These are phyloP conservation scores for Paraescarpia echinospica DNA, from an alignment of 1,140 invertebrate genomes.

Conservation along the genomic window DNA sequence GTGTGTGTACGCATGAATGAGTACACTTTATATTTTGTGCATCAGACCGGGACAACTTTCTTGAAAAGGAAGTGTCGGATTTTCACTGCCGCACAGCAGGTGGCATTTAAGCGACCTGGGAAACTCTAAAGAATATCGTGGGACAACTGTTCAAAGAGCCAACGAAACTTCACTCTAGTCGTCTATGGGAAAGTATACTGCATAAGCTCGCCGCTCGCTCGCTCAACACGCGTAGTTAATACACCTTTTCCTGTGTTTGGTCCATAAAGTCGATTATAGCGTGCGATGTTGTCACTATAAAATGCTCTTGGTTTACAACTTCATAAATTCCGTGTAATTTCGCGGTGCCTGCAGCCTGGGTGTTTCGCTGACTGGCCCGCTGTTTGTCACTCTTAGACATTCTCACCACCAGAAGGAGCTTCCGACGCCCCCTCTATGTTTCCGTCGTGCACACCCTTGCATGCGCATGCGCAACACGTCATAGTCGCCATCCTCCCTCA, in stretches of 20 bases:
- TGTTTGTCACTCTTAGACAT: not conserved
- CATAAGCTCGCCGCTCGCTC: not conserved
- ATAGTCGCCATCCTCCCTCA: not conserved
- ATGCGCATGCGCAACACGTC: not conserved
- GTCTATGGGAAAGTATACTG: not conserved
- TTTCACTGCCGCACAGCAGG: not conserved
- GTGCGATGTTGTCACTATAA: not conserved
- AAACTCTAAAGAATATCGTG: not conserved
- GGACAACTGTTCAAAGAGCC: not conserved
- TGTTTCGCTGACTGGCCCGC: not conserved
- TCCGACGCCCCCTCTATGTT: not conserved
- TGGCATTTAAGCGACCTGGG: not conserved
- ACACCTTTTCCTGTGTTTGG: not conserved
- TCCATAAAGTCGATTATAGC: not conserved
- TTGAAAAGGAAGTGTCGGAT: not conserved
- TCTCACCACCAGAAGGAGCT: not conserved
- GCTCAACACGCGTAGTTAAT: not conserved
- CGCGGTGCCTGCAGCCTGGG: not conserved
- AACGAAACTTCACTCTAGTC: not conserved
- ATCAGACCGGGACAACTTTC: not conserved
- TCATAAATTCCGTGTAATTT: not conserved
- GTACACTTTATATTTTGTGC: not conserved
- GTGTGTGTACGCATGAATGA: not conserved
- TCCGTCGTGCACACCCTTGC: not conserved
- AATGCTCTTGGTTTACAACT: not conserved